A percentile compares a stretch with the other conserved stretches of the same genome.
Evolutionary conservation across 1,140 invertebrate genomes (phyloP).

Genomic region (Ericerus pela): DNA sequence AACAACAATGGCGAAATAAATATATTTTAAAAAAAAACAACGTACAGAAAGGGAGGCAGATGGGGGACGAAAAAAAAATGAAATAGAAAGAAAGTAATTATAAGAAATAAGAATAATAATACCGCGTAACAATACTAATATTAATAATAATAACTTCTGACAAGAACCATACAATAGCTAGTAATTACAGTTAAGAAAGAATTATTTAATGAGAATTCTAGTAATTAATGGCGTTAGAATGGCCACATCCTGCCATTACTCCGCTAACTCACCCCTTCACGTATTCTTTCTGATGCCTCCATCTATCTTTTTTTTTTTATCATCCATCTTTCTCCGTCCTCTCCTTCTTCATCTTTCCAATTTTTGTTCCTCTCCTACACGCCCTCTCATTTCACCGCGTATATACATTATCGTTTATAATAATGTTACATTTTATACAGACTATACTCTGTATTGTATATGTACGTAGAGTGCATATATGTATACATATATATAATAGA

Average conservation of each 20-base stretch:
- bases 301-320: no score
- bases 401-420: background rate
- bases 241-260: constrained; percentile 11
- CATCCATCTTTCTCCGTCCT: background rate
- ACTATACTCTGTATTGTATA: no score
- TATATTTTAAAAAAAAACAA: no score
- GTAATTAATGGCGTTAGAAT: constrained; percentile 12
- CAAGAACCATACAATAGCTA: constrained; percentile 10
- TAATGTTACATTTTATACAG: background rate
- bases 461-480: no score
- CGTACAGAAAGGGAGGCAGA: no score
- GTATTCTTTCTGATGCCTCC: no score
- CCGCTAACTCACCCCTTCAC: background rate
- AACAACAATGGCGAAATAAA: no score
- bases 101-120: constrained; percentile 13
- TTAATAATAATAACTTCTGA: constrained; percentile 12
- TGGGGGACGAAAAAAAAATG: background rate
- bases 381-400: no score
- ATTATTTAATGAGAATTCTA: constrained; percentile 12
- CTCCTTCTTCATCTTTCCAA: background rate
- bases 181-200: constrained; percentile 12
- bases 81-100: constrained; percentile 2
- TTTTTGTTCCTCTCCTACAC: background rate
- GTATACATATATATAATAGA: no score
- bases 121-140: constrained; percentile 11